These are phyloP conservation scores for Elymnias hypermnestra DNA, from an alignment of 1,140 invertebrate species.

Conservation along the genomic window DNA sequence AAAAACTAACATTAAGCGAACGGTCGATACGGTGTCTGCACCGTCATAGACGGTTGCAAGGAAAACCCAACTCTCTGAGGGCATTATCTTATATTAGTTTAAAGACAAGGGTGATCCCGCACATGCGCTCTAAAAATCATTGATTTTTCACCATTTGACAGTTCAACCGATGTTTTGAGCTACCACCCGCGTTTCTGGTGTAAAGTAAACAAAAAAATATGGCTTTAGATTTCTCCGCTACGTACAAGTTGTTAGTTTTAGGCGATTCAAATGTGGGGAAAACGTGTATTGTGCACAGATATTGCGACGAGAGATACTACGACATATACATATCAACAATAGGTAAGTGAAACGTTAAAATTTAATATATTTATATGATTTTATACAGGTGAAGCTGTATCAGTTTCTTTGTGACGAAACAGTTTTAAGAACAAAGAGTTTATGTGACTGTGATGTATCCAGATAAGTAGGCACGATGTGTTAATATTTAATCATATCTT, in stretches of 20 bases:
- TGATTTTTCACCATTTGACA: constrained; percentile 73
- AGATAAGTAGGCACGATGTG: background rate
- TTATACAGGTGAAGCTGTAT: constrained; percentile 21
- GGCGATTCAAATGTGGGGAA: constrained; percentile 95
- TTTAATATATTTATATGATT: constrained; percentile 48
- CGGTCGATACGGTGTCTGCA: constrained; percentile 22
- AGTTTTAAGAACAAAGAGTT: background rate
- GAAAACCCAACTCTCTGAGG: constrained; percentile 20
- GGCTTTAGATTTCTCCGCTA: constrained; percentile 89
- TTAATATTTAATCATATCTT: constrained; percentile 2
- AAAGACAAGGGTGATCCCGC: constrained; percentile 34
- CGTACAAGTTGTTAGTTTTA: constrained; percentile 90
- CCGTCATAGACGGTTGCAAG: constrained; percentile 14
- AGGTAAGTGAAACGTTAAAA: constrained; percentile 79
- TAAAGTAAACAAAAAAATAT: constrained; percentile 77
- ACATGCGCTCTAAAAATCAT: constrained; percentile 63
- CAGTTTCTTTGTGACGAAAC: background rate
- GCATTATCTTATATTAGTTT: constrained; percentile 29
- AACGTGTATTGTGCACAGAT: constrained; percentile 93
- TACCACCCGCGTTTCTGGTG: constrained; percentile 43
- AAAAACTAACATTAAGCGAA: constrained; percentile 15
- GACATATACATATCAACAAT: constrained; percentile 95
- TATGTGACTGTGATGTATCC: background rate
- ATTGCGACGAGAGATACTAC: constrained; percentile 93
- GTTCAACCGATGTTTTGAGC: constrained; percentile 65